Conservation (phyloP, 2,113 vertebrate genomes). For the Rutilus rutilus region DNA sequence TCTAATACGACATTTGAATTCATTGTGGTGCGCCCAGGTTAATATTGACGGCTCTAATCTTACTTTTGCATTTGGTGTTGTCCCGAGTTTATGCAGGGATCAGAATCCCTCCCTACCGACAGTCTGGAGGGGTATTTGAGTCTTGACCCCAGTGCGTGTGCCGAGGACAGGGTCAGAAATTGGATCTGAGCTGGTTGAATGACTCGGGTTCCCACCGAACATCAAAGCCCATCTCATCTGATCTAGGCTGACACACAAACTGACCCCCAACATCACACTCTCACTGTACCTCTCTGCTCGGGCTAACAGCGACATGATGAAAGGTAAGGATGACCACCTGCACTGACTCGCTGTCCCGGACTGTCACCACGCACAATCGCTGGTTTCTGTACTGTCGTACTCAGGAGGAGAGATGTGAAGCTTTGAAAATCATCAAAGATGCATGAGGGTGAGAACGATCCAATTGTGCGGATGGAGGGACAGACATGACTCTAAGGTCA, state of each 20-base stretch:
- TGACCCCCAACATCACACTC: slow-evolving; percentile 3
- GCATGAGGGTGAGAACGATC: neutral
- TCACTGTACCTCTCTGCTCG: neutral
- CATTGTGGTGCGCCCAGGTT: neutral
- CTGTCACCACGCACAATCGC: neutral
- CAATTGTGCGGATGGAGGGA: neutral
- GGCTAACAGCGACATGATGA: slow-evolving; percentile 47
- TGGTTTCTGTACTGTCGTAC: neutral
- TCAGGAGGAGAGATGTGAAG: slow-evolving; percentile 22
- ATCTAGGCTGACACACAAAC: slow-evolving; percentile 9
- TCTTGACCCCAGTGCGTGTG: slow-evolving; percentile 2
- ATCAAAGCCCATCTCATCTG: slow-evolving; percentile 54
- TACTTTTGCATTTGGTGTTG: slow-evolving; percentile 32
- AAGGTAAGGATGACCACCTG: slow-evolving; percentile 54
- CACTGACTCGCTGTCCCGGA: neutral
- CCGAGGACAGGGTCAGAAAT: slow-evolving; percentile 40
- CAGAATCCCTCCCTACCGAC: neutral
- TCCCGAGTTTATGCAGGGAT: slow-evolving; percentile 7
- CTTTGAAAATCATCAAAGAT: slow-evolving; percentile 36
- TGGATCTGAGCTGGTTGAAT: slow-evolving; percentile 43
- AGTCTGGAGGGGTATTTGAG: slow-evolving; percentile 17
- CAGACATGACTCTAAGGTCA: neutral
- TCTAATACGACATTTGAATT: neutral
- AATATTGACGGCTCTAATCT: slow-evolving; percentile 22
- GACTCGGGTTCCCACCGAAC: slow-evolving; percentile 2